Conservation (phyloP, 1,140 invertebrate species). For the Diploscapter pachys region DNA sequence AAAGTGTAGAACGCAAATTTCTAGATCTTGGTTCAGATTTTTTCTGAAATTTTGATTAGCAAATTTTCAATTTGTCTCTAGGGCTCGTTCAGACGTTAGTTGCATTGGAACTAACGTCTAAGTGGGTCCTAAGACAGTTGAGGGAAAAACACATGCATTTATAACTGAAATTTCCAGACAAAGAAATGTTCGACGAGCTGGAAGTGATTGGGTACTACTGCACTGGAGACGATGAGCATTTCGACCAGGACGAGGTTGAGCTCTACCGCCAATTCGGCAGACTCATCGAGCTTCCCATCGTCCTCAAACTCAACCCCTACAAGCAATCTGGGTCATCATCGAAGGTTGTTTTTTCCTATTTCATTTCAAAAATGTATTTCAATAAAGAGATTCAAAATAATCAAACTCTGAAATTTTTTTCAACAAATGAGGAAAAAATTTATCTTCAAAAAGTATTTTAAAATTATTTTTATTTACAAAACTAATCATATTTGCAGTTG, state of each 20-base stretch:
- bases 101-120: background rate
- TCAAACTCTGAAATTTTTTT: no score
- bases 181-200: constrained; percentile 31
- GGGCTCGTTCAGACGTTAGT: background rate
- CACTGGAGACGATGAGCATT: constrained; percentile 18
- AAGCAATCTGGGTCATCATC: background rate
- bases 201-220: constrained; percentile 27
- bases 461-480: background rate
- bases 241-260: constrained; percentile 1
- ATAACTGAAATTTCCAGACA: constrained; percentile 9
- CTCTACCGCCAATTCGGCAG: constrained; percentile 1
- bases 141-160: background rate
- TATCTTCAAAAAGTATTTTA: background rate
- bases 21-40: background rate
- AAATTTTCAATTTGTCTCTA: no score
- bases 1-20: constrained; percentile 57
- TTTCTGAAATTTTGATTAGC: no score
- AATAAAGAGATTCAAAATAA: no score
- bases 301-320: constrained; percentile 18
- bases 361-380: background rate
- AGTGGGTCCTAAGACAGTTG: background rate
- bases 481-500: constrained; percentile 3
- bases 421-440: no score
- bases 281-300: constrained; percentile 11
- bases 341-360: background rate